These are phyloP conservation scores for Leptarthrus brevirostris DNA, from an alignment of 2,888 invertebrate species.

Conservation along the genomic window DNA sequence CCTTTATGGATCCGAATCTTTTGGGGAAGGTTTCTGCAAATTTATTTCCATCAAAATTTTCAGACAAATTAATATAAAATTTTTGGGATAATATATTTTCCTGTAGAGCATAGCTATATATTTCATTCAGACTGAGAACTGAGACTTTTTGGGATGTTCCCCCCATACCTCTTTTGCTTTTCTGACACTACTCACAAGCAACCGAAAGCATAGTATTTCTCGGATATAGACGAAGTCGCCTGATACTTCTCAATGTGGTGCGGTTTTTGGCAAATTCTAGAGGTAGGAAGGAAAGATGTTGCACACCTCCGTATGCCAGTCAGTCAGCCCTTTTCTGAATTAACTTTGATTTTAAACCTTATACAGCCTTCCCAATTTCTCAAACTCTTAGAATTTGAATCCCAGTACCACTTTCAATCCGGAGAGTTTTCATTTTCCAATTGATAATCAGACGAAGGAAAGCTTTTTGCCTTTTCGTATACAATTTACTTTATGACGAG, in stretches of 20 bases:
- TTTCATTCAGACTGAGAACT: conserved; percentile 33
- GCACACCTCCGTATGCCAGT: conserved; percentile 35
- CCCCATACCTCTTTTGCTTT: not conserved
- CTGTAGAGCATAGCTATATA: not conserved
- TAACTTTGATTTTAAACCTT: conserved; percentile 33
- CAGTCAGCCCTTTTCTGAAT: conserved; percentile 35
- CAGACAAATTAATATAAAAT: conserved; percentile 46
- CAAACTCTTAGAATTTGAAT: not conserved
- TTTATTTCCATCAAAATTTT: conserved; percentile 45
- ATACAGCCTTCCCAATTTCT: not conserved
- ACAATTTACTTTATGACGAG: conserved; percentile 43
- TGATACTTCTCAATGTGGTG: conserved; percentile 1
- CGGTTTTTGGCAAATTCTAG: conserved; percentile 34
- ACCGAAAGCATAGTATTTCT: not conserved
- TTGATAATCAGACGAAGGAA: conserved; percentile 46
- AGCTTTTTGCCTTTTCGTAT: conserved; percentile 45
- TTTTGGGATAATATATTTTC: conserved; percentile 44
- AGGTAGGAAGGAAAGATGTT: conserved; percentile 20
- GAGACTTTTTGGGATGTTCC: too few species aligned
- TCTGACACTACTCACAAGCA: too few species aligned
- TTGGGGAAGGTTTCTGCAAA: conserved; percentile 6
- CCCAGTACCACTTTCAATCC: not conserved
- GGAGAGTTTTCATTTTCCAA: conserved; percentile 39
- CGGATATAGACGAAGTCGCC: not conserved
- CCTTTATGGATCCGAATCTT: not conserved